These are phyloP conservation scores for Nasua narica DNA, from an alignment of 2,797 vertebrate species.

Conservation along the genomic window DNA sequence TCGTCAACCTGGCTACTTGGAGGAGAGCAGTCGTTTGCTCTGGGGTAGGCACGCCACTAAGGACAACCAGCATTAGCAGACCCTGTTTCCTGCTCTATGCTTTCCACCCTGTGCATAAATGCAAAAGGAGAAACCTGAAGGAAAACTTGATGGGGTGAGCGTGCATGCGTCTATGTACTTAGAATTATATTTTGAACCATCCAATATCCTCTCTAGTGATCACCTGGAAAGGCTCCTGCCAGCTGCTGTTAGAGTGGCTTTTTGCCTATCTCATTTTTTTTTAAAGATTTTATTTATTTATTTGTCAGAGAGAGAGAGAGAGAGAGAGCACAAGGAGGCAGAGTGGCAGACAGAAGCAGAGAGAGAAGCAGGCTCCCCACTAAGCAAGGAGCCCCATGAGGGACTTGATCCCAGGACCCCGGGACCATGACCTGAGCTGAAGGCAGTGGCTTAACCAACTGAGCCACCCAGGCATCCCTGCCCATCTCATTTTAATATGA, in stretches of 20 bases:
- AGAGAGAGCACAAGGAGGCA: too few relatives aligned
- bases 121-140: background rate
- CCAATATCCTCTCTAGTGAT: background rate
- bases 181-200: background rate
- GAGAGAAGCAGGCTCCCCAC: too few relatives aligned
- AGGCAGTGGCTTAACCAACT: too few relatives aligned
- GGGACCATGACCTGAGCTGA: too few relatives aligned
- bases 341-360: too few relatives aligned
- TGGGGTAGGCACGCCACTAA: accelerated
- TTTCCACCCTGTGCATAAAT: background rate
- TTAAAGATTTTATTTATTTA: too few relatives aligned
- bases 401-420: too few relatives aligned
- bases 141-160: background rate
- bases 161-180: background rate
- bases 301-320: too few relatives aligned
- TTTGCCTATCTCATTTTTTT: background rate
- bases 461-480: too few relatives aligned
- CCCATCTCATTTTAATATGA: background rate
- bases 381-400: too few relatives aligned
- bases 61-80: background rate
- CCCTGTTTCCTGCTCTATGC: too few relatives aligned
- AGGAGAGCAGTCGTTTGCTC: background rate
- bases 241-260: background rate
- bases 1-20: background rate
- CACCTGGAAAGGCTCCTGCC: background rate